These are phyloP conservation scores for Nestor notabilis DNA, from an alignment of 2,113 vertebrate species.

Conservation along the genomic window DNA sequence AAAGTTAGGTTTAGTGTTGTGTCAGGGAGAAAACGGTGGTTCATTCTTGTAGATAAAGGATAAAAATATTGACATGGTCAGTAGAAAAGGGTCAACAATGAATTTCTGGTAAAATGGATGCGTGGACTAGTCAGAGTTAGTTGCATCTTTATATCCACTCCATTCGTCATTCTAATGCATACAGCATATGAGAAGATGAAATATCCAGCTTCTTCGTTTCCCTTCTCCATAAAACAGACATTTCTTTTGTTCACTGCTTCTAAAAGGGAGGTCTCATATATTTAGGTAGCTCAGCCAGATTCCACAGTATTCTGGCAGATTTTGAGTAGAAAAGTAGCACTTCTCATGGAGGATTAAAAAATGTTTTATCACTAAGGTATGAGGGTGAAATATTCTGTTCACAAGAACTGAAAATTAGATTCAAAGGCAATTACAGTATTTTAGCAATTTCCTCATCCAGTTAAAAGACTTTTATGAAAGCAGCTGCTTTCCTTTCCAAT, in stretches of 20 bases:
- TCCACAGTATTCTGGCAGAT: background rate
- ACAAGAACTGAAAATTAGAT: background rate
- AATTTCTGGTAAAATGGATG: background rate
- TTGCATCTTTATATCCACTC: background rate
- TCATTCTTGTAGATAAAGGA: background rate
- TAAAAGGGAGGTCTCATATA: background rate
- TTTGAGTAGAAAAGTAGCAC: background rate
- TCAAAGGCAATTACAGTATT: background rate
- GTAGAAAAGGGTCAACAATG: background rate
- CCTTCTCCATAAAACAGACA: background rate
- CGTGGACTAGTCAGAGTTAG: background rate
- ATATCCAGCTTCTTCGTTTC: background rate
- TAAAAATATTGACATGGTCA: background rate
- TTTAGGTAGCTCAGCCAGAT: background rate
- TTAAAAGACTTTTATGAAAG: background rate
- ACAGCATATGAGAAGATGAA: background rate
- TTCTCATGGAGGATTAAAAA: background rate
- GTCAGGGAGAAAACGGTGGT: background rate
- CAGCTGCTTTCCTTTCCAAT: background rate
- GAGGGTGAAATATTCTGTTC: background rate
- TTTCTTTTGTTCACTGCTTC: background rate
- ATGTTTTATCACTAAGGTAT: background rate
- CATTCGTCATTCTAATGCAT: background rate
- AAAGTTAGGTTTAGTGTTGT: slow-evolving; percentile 29
- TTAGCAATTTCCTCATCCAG: background rate